Percentiles rank a stretch among this genome's conserved stretches.
phyloP scores from a whole-genome alignment of 2,797 vertebrate species.

The Xiphophorus birchmanni region DNA sequence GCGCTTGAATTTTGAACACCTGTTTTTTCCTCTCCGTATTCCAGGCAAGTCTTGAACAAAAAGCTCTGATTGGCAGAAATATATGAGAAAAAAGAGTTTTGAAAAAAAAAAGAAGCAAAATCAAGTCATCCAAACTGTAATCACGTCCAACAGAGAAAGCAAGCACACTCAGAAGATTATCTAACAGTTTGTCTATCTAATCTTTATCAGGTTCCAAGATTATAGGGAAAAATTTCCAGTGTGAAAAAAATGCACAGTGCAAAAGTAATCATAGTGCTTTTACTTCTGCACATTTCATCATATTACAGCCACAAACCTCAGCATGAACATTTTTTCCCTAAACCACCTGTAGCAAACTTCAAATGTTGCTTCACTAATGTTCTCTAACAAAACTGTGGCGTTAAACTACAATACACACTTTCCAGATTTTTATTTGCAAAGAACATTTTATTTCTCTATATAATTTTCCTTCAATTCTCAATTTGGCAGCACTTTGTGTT shows the following conservation, averaged over 20 bases:
- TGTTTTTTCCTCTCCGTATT: neutral
- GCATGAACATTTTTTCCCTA: neutral
- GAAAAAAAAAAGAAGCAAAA: constrained; percentile 19
- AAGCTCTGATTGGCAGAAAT: constrained; percentile 24
- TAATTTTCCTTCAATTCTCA: neutral
- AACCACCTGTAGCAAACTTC: neutral
- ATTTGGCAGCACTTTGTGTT: neutral
- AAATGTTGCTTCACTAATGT: neutral
- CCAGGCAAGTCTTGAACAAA: constrained; percentile 28
- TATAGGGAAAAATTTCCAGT: constrained; percentile 6
- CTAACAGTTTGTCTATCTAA: neutral
- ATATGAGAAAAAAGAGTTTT: constrained; percentile 14
- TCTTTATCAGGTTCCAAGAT: neutral
- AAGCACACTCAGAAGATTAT: neutral
- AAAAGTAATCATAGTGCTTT: neutral
- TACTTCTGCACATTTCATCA: neutral
- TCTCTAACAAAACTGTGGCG: neutral
- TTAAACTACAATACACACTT: neutral
- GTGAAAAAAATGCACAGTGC: constrained; percentile 8
- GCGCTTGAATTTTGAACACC: neutral
- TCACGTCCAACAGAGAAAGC: constrained; percentile 11
- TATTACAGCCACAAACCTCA: neutral
- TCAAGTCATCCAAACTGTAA: constrained; percentile 20
- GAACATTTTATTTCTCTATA: neutral
- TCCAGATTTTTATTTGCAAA: neutral